Evolutionary conservation across 2,888 invertebrate genomes (phyloP), one percentile per base, ranked within the genome.

Genomic region (Marasmarcha lunaedactyla): DNA sequence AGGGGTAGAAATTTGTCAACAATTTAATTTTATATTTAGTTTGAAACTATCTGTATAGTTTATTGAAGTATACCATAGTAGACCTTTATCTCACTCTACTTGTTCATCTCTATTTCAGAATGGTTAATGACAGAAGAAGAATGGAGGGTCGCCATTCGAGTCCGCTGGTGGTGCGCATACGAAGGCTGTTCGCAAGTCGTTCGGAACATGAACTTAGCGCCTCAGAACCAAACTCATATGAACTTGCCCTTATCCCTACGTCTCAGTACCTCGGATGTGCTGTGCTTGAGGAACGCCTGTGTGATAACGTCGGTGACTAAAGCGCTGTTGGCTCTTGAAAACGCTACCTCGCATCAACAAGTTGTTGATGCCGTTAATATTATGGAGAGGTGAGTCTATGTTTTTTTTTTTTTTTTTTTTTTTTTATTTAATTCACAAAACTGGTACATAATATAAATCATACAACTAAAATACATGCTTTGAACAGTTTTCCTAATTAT

Each of bases 341-440:
- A 88, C 57, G 88, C 88, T 1, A 88, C 87, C 0, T 78, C 86
- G 0, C 90, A 90, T 52, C 64, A 63, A 41, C 77, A 79, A 45
- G 89, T 90, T 2, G 66, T 66, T 12, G 84, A 85, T 27, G 83
- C 87, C 0, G 57, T 90, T 7, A 71, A 84, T 49, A 65, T 79
- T 41, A 61, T 90, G 26, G 84, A 84, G 37, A 84, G 87, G 89
- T 89, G 68, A 63, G 48, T n/a, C n/a, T n/a, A n/a, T n/a, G n/a
- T n/a, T n/a, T n/a, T n/a, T n/a, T n/a, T n/a, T n/a, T n/a, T n/a
- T n/a, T n/a, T n/a, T n/a, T n/a, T n/a, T n/a, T n/a, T n/a, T n/a
- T n/a, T n/a, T n/a, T n/a, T n/a, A n/a, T n/a, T n/a, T n/a, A n/a
- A n/a, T n/a, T n/a, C n/a, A n/a, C n/a, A n/a, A n/a, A n/a, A n/a